phyloP scores from a whole-genome alignment of 1,140 invertebrate genomes.

The Laodelphax striatellus region DNA sequence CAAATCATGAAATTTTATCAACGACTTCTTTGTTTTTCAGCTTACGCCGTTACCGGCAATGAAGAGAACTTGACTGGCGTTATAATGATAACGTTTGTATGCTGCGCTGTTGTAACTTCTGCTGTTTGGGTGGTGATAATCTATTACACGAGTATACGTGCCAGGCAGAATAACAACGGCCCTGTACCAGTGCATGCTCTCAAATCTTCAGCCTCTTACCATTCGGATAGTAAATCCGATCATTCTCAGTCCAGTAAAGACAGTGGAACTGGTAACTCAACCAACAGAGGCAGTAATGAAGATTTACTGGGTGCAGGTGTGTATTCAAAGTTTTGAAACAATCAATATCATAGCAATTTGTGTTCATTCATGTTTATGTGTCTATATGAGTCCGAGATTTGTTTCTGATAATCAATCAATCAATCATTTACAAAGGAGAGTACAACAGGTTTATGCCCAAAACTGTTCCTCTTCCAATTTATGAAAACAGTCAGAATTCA shows the following conservation, averaged over 20 bases:
- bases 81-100: conserved; percentile 79
- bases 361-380: too few relatives aligned
- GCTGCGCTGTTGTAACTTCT: conserved; percentile 79
- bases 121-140: conserved; percentile 87
- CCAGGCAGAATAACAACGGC: conserved; percentile 32
- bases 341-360: too few relatives aligned
- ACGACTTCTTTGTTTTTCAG: not conserved
- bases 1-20: not conserved
- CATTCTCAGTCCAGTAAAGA: conserved; percentile 43
- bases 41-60: conserved; percentile 11
- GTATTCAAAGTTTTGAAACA: not conserved
- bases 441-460: too few relatives aligned
- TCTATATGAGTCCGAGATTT: too few relatives aligned
- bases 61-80: conserved; percentile 61
- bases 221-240: conserved; percentile 33
- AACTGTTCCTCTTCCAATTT: too few relatives aligned
- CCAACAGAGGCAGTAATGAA: conserved; percentile 42
- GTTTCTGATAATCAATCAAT: too few relatives aligned
- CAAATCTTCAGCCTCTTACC: conserved; percentile 13
- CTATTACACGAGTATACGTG: conserved; percentile 64
- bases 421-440: too few relatives aligned
- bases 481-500: too few relatives aligned
- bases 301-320: conserved; percentile 29
- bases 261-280: conserved; percentile 46
- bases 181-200: conserved; percentile 24